Base-by-base conservation (phyloP, 2,888 invertebrate genomes). In the Mythimna vitellina region DNA sequence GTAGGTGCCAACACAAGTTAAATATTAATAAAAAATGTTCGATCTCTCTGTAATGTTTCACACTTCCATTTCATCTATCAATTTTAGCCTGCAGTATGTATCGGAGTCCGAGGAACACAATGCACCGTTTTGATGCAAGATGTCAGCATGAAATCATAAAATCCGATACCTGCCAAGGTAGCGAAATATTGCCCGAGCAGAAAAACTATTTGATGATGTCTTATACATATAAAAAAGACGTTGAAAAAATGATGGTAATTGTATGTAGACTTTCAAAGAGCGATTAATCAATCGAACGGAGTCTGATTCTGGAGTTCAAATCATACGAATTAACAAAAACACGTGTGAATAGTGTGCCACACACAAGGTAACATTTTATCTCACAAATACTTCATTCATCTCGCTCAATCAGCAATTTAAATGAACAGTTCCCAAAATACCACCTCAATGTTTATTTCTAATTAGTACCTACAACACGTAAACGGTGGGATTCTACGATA, bases 331-430 rank as follows among this genome's bases (percentile, higher is more conserved):
- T 42, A 42, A 10, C n/a, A 58, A 58, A 32, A 53, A 53, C 10
- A 76, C n/a, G 25, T 46, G 51, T 42, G 42, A 73, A 51, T 32
- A 25, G 25, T 66, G 20, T 32, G 17, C 42, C 51, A 35, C 25
- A 42, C 57, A 76, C 68, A 35, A 32, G 10, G 53, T 49, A 54
- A 64, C 35, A 62, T 65, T 65, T 62, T 58, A 49, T 38, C 17
- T 17, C 7, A 64, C 76, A 61, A 63, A 42, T 17, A 42, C 22
- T 75, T 80, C 64, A 62, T 75, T 80, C 81, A 69, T 80, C 54
- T 74, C 29, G 25, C n/a, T 65, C 81, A 69, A 53, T 80, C 81
- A 53, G 22, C 53, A 46, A 58, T 76, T 74, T n/a, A 29, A 53
- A 77, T 77, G 51, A 29, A 56, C 46, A 65, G 38, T 38, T 75